phyloP scores from a whole-genome alignment of 2,797 vertebrate genomes.

The Pygocentrus nattereri region DNA sequence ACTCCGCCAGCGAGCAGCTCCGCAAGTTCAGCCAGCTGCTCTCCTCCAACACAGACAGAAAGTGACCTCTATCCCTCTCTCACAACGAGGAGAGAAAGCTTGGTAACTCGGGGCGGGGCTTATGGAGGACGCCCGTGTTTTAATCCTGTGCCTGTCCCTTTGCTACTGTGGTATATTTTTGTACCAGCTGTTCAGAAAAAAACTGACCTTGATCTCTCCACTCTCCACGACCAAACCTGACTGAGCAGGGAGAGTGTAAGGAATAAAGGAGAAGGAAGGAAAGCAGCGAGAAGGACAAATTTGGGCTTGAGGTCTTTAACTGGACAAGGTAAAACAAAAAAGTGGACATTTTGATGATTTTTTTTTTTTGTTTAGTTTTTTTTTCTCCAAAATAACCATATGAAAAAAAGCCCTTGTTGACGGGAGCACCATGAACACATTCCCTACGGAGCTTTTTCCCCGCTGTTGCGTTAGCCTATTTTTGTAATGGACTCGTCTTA shows the following conservation, averaged over 20 bases:
- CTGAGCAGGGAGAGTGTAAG: conserved; percentile 3
- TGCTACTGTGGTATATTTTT: conserved; percentile 10
- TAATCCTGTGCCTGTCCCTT: conserved; percentile 21
- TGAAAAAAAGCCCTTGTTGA: conserved; percentile 27
- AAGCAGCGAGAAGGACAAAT: background rate
- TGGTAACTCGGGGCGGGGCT: background rate
- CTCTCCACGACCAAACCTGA: background rate
- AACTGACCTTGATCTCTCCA: conserved; percentile 30
- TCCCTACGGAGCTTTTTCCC: conserved; percentile 30
- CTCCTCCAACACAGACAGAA: conserved; percentile 72
- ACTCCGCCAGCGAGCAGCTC: conserved; percentile 87
- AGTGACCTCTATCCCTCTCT: conserved; percentile 52
- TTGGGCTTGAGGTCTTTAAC: conserved; percentile 58
- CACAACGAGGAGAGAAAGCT: background rate
- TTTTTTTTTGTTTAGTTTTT: conserved; percentile 56
- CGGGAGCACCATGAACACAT: conserved; percentile 19
- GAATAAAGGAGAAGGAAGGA: background rate
- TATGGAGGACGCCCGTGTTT: background rate
- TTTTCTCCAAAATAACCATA: background rate
- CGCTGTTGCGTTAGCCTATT: conserved; percentile 46
- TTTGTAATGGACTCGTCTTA: conserved; percentile 57
- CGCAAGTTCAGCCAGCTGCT: conserved; percentile 88
- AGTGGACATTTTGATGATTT: conserved; percentile 13
- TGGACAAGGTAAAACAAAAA: conserved; percentile 58
- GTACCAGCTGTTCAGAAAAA: conserved; percentile 13